Conservation (phyloP, 2,113 vertebrate species). For the Dicerorhinus sumatrensis region DNA sequence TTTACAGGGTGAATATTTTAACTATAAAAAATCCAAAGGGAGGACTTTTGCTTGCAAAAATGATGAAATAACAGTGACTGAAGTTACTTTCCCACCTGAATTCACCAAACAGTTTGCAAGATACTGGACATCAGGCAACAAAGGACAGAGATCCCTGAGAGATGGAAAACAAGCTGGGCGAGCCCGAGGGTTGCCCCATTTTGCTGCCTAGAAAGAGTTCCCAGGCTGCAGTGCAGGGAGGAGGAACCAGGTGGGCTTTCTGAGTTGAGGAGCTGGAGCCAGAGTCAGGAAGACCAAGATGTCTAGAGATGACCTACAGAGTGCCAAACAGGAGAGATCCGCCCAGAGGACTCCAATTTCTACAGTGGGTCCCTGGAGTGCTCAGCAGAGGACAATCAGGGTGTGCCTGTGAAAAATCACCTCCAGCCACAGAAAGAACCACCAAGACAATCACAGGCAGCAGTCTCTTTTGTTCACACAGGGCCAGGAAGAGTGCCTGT, state of each 20-base stretch:
- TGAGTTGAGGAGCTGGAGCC: not conserved
- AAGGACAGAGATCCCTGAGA: not conserved
- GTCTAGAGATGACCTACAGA: accelerated
- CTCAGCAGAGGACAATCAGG: accelerated
- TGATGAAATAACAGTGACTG: not conserved
- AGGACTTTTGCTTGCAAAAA: not conserved
- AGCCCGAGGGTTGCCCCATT: not conserved
- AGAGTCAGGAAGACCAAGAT: not conserved
- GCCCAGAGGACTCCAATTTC: too few relatives aligned
- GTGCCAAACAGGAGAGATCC: not conserved
- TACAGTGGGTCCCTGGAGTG: accelerated
- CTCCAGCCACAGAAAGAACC: not conserved
- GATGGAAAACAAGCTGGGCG: accelerated
- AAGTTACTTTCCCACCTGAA: not conserved
- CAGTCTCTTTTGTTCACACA: accelerated
- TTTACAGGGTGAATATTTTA: not conserved
- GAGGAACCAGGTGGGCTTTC: not conserved
- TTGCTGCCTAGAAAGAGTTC: not conserved
- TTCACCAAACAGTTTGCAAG: not conserved
- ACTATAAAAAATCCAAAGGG: not conserved
- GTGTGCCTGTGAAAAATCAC: accelerated
- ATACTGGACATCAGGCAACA: not conserved
- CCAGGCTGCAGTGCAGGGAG: accelerated
- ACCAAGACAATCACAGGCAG: accelerated
- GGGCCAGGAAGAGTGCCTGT: accelerated